Conservation (phyloP, 2,888 invertebrate species). For the Molanna angustata region DNA sequence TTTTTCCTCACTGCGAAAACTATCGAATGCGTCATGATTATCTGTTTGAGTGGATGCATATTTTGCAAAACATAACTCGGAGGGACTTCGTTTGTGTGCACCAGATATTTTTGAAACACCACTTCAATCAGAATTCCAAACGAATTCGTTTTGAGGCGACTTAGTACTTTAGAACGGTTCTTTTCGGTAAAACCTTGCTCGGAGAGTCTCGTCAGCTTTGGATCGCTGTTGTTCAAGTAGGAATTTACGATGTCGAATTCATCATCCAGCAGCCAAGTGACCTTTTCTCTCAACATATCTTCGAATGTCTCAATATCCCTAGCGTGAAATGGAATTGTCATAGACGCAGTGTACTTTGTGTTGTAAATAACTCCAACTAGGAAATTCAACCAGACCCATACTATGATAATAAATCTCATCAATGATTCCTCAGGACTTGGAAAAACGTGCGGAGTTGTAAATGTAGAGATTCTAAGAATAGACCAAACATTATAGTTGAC, state of each 20-base stretch:
- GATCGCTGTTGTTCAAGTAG: slow-evolving; percentile 7
- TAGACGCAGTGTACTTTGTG: slow-evolving; percentile 13
- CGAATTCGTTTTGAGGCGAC: neutral
- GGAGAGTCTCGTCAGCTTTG: neutral
- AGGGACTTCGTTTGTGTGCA: neutral
- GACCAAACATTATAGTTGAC: slow-evolving; percentile 11
- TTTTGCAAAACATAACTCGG: slow-evolving; percentile 4
- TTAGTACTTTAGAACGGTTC: neutral
- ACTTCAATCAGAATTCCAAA: slow-evolving; percentile 15
- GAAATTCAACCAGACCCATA: slow-evolving; percentile 12
- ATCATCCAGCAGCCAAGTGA: slow-evolving; percentile 11
- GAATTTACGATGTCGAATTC: neutral
- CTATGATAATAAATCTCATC: slow-evolving; percentile 13
- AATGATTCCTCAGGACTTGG: slow-evolving; percentile 7
- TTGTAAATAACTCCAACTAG: slow-evolving; percentile 15
- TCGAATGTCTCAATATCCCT: slow-evolving; percentile 8
- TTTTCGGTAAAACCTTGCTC: neutral
- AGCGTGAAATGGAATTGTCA: slow-evolving; percentile 9
- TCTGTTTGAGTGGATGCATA: slow-evolving; percentile 10
- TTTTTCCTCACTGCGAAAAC: slow-evolving; percentile 16
- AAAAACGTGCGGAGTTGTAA: slow-evolving; percentile 12
- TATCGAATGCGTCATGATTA: slow-evolving; percentile 5
- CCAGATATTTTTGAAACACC: slow-evolving; percentile 11
- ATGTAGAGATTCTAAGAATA: slow-evolving; percentile 13
- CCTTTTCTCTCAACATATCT: slow-evolving; percentile 14